Base-by-base conservation (phyloP, 2,113 vertebrate genomes). In the Nothocercus nigrocapillus region DNA sequence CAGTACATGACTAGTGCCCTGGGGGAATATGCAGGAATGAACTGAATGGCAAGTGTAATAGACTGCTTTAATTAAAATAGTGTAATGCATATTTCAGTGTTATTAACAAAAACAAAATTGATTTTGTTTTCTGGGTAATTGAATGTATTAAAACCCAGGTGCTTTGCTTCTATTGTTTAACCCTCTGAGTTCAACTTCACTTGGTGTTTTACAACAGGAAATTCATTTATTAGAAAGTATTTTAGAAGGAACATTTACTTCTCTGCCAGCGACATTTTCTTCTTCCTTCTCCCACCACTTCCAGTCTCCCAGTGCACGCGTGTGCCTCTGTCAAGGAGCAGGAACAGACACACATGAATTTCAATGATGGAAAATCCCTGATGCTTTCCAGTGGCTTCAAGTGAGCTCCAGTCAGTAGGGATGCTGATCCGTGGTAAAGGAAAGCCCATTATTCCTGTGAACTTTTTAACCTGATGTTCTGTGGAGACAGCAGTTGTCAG, bases 11-110 rank as follows among this genome's bases (percentile, higher is more conserved):
- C 93, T 97, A 94, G 85, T 97, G 96, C 97, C 95, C 92, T 93
- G 42, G 96, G 96, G 97, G 95, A 95, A 97, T 96, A 94, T 59
- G 92, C 75, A 97, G 93, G 91, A 96, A 97, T 85, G 90, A 97
- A 95, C 78, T 92, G 97, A 98, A 97, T 90, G 95, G 97, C 92
- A 93, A 96, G 89, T 63, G 69, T 97, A 97, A 97, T 97, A 97
- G 95, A 96, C 95, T 91, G 91, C 83, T 98, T 98, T 98, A 98
- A 98, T 98, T 98, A 98, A 97, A 98, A 98, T 94, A 98, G 90
- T 91, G 89, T 95, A 96, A 97, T 97, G 96, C 96, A 97, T 97
- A 98, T 98, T 97, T 97, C 92, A 95, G 44, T 2, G 40, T 63
- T 96, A 98, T 97, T 98, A 98, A 96, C 96, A 96, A 96, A 97